Conservation (phyloP, 1,140 invertebrate species). For the Aporrectodea caliginosa region DNA sequence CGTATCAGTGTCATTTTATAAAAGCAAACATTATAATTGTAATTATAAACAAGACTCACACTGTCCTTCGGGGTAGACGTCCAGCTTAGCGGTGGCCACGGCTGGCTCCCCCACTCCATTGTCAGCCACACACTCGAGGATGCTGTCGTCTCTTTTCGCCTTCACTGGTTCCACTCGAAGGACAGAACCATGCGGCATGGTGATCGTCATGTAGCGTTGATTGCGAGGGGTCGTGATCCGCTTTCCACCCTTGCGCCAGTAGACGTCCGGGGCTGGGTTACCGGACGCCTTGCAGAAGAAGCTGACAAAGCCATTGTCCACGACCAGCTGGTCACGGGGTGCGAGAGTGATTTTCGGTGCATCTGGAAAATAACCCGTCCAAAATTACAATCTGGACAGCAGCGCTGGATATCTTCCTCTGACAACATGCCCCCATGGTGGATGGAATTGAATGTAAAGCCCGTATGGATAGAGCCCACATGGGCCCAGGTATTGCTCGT, state of each 20-base stretch:
- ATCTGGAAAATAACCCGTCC: too few relatives aligned
- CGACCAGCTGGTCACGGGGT: conserved; percentile 61
- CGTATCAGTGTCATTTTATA: too few relatives aligned
- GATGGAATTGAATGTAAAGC: too few relatives aligned
- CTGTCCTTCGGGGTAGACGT: conserved; percentile 75
- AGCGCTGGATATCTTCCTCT: too few relatives aligned
- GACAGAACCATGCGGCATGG: conserved; percentile 69
- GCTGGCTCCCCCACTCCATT: conserved; percentile 74
- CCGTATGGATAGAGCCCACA: too few relatives aligned
- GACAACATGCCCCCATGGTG: too few relatives aligned
- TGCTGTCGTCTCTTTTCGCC: conserved; percentile 72
- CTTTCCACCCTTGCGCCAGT: conserved; percentile 87
- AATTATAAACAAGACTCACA: too few relatives aligned
- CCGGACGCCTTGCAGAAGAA: conserved; percentile 94
- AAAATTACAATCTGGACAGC: too few relatives aligned
- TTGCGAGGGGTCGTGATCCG: conserved; percentile 67
- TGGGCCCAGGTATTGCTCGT: too few relatives aligned
- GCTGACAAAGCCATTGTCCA: conserved; percentile 81
- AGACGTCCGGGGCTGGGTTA: conserved; percentile 77
- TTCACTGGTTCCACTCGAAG: conserved; percentile 88
- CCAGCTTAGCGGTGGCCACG: conserved; percentile 76
- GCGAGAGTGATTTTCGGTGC: conserved; percentile 44
- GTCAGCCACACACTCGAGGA: conserved; percentile 45
- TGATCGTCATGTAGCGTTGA: conserved; percentile 54
- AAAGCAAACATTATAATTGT: too few relatives aligned